Evolutionary conservation across 1,140 invertebrate genomes (phyloP).

Genomic region (Adelges cooleyi): DNA sequence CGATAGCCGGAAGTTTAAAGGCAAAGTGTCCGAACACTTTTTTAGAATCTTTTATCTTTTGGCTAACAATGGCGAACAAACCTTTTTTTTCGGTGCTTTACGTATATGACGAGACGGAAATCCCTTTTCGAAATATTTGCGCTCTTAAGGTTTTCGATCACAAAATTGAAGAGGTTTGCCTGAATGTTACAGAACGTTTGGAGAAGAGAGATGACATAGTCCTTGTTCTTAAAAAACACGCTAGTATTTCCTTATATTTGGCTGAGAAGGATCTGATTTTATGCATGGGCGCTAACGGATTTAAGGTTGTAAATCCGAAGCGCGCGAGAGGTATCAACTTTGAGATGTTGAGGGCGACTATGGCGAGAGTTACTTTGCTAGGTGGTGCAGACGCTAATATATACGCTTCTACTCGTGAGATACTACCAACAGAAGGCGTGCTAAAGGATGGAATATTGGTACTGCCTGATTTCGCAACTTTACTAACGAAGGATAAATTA

Average conservation of each 20-base stretch:
- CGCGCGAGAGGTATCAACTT: not conserved
- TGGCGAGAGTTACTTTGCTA: not conserved
- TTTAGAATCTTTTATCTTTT: no score
- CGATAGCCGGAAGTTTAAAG: no score
- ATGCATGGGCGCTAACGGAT: not conserved
- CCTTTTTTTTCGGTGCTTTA: no score
- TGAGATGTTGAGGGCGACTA: not conserved
- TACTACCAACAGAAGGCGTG: not conserved
- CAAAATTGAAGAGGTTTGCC: not conserved
- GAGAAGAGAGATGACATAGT: not conserved
- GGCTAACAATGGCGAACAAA: no score
- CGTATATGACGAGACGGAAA: no score
- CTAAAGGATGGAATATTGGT: not conserved
- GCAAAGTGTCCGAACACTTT: no score
- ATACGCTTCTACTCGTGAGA: not conserved
- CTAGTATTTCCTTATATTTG: not conserved
- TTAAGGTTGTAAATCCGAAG: not conserved
- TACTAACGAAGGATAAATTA: not conserved
- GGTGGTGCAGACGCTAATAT: not conserved
- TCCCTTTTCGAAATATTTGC: no score
- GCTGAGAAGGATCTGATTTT: not conserved
- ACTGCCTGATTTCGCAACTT: not conserved
- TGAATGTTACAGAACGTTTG: not conserved
- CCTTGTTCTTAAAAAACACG: not conserved
- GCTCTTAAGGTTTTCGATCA: not conserved